phyloP scores from a whole-genome alignment of 2,888 invertebrate species.

The Aspidiotus destructor region DNA sequence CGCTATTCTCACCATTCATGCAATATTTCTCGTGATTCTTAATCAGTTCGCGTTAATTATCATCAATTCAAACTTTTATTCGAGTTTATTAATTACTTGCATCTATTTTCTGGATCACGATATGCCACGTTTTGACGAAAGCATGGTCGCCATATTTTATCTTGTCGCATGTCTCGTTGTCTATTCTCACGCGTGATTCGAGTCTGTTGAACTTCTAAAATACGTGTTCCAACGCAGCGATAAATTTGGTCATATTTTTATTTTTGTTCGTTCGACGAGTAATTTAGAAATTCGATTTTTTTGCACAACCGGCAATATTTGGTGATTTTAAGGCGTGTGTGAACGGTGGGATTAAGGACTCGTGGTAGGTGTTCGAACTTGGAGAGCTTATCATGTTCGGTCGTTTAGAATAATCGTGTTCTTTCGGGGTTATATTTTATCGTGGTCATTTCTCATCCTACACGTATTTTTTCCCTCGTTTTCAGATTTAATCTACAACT shows the following conservation, averaged over 20 bases:
- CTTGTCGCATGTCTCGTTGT: neutral
- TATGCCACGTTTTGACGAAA: neutral
- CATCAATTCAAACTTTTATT: neutral
- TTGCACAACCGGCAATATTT: no score
- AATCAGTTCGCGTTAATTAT: no score
- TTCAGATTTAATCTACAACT: neutral
- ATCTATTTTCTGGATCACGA: slow-evolving; percentile 1
- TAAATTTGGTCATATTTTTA: neutral
- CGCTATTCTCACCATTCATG: neutral
- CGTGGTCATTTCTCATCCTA: neutral
- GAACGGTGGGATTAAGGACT: no score
- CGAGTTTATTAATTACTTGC: neutral
- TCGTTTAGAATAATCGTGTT: no score
- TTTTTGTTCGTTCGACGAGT: neutral
- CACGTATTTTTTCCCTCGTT: slow-evolving; percentile 20
- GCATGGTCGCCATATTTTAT: slow-evolving; percentile 27
- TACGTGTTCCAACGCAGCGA: no score
- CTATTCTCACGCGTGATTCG: neutral
- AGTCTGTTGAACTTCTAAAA: neutral
- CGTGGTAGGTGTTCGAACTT: no score
- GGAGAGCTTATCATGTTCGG: no score
- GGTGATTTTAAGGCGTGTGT: no score
- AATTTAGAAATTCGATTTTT: no score
- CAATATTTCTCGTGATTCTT: no score
- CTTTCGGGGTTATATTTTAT: no score